Conservation (phyloP, 2,113 vertebrate genomes). For the Petaurus breviceps region DNA sequence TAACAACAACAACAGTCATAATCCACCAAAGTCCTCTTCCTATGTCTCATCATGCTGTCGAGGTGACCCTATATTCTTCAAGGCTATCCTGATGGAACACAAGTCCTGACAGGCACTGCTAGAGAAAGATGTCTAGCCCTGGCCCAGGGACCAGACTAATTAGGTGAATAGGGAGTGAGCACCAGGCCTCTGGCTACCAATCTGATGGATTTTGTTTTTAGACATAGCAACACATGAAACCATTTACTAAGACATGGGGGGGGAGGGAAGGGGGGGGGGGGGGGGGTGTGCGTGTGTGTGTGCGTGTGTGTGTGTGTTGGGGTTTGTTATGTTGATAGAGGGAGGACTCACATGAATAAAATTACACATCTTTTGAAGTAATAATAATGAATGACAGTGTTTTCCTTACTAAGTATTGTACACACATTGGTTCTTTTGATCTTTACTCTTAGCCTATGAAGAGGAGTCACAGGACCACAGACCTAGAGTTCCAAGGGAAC, state of each 20-base stretch:
- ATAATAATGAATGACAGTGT: background rate
- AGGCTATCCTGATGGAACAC: background rate
- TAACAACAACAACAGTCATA: background rate
- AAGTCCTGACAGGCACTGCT: background rate
- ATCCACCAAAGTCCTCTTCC: background rate
- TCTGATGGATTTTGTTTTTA: background rate
- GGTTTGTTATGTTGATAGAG: background rate
- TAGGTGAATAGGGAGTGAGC: background rate
- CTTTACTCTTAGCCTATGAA: background rate
- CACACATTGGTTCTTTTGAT: background rate
- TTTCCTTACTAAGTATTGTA: background rate
- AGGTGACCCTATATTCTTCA: background rate
- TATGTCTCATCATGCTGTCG: background rate
- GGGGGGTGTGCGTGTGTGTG: no score
- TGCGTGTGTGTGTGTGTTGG: background rate
- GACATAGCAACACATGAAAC: background rate
- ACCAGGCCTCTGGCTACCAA: background rate
- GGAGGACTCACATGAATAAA: background rate
- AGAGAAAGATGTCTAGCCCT: background rate
- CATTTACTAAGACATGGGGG: background rate
- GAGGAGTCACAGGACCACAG: background rate
- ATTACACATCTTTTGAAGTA: background rate
- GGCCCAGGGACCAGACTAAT: background rate
- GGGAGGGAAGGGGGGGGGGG: no score
- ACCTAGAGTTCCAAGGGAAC: background rate